phyloP scores from a whole-genome alignment of 2,113 vertebrate genomes.

The Notiomystis cincta region DNA sequence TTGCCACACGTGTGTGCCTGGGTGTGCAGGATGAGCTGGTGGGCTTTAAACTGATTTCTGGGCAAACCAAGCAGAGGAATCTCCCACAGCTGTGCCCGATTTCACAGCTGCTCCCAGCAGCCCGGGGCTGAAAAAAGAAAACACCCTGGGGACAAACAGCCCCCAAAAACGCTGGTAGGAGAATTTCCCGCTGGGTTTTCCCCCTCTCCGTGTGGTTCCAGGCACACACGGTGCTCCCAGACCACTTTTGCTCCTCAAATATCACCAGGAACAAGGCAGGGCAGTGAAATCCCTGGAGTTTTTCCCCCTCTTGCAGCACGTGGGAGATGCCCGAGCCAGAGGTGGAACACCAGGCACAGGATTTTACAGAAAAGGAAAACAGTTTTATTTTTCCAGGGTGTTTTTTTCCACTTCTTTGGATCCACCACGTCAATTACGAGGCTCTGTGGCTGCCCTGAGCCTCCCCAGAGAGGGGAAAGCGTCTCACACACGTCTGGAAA shows the following conservation, averaged over 20 bases:
- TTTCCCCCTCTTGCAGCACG: neutral
- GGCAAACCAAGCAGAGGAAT: neutral
- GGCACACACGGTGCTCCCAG: neutral
- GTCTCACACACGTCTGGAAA: neutral
- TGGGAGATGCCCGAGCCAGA: neutral
- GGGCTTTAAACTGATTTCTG: neutral
- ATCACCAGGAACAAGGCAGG: neutral
- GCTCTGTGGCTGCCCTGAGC: neutral
- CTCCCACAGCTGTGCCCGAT: neutral
- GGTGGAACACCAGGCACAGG: neutral
- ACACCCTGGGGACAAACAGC: neutral
- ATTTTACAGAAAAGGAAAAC: neutral
- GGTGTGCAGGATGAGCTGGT: neutral
- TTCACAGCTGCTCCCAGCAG: neutral
- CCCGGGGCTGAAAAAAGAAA: neutral
- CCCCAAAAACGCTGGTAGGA: neutral
- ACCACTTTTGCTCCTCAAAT: neutral
- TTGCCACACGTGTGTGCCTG: accelerated
- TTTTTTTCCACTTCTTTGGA: neutral
- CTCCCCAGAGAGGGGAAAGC: neutral
- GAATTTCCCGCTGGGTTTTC: neutral
- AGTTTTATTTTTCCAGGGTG: neutral
- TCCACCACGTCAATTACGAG: neutral
- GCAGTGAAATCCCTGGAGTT: neutral
- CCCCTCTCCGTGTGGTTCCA: neutral